These are phyloP conservation scores for Erythrocercus mccallii DNA, from an alignment of 2,113 vertebrate species.

Conservation along the genomic window DNA sequence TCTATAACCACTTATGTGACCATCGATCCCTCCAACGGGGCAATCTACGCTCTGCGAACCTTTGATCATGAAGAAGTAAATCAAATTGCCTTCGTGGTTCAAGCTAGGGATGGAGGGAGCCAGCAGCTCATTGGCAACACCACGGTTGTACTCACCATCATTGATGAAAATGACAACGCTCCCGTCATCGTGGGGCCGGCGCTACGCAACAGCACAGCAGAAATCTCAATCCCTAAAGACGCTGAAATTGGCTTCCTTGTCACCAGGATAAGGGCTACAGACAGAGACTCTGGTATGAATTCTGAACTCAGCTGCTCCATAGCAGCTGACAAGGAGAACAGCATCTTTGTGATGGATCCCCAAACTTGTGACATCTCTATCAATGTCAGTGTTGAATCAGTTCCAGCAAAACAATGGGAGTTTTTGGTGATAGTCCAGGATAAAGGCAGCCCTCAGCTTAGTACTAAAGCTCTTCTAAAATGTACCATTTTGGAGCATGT, in stretches of 20 bases:
- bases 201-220: slow-evolving; percentile 87
- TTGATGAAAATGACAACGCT: slow-evolving; percentile 94
- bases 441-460: slow-evolving; percentile 83
- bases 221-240: slow-evolving; percentile 85
- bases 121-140: slow-evolving; percentile 82
- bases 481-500: slow-evolving; percentile 81
- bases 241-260: slow-evolving; percentile 85
- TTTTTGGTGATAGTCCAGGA: slow-evolving; percentile 88
- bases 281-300: slow-evolving; percentile 90
- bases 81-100: slow-evolving; percentile 86
- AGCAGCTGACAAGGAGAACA: slow-evolving; percentile 84
- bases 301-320: slow-evolving; percentile 90
- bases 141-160: slow-evolving; percentile 87
- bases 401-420: slow-evolving; percentile 79
- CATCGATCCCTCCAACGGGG: slow-evolving; percentile 92
- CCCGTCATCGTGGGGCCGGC: slow-evolving; percentile 85
- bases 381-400: slow-evolving; percentile 84
- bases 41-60: slow-evolving; percentile 89
- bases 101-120: slow-evolving; percentile 88
- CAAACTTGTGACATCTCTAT: slow-evolving; percentile 90
- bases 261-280: slow-evolving; percentile 84
- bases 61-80: slow-evolving; percentile 94
- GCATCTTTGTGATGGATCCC: slow-evolving; percentile 86
- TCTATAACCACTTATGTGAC: slow-evolving; percentile 93
- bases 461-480: slow-evolving; percentile 83